Conservation (phyloP, 2,888 invertebrate species). For the Cataglyphis rosenhaueri region DNA sequence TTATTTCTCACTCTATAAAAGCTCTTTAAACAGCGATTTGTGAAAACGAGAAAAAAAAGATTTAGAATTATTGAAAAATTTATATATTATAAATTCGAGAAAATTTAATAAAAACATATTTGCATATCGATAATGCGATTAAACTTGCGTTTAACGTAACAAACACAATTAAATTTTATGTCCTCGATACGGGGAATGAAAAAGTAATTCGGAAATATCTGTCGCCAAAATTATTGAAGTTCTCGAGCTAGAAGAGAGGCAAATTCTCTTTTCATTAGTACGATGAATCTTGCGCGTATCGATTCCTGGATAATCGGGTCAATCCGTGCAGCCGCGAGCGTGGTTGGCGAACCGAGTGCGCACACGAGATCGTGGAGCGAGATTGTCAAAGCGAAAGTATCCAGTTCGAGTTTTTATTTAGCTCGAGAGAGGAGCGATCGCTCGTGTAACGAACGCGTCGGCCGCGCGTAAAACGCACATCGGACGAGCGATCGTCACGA, state of each 20-base stretch:
- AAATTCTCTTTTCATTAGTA: constrained; percentile 2
- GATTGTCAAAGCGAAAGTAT: constrained; percentile 43
- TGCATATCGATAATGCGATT: constrained; percentile 47
- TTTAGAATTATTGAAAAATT: not conserved
- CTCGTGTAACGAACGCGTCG: constrained; percentile 50
- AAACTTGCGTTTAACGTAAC: not conserved
- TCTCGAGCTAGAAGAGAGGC: not conserved
- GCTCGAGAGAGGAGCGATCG: constrained; percentile 46
- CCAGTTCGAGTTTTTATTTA: constrained; percentile 48
- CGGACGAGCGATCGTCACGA: constrained; percentile 31
- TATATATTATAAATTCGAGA: not conserved
- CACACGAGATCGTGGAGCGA: constrained; percentile 22
- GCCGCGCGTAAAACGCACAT: constrained; percentile 30
- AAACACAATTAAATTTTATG: not conserved
- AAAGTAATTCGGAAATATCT: not conserved
- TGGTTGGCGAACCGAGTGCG: constrained; percentile 19
- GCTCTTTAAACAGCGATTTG: not conserved
- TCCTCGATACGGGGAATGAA: not conserved
- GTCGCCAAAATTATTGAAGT: not conserved
- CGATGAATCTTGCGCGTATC: constrained; percentile 20
- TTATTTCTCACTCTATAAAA: not conserved
- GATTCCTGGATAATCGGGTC: constrained; percentile 31
- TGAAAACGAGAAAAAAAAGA: not conserved
- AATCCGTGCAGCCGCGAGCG: constrained; percentile 12
- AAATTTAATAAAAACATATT: not conserved